Evolutionary conservation across 1,140 invertebrate species (phyloP), one percentile per base, ranked within the genome.

Genomic region (Nephila pilipes): DNA sequence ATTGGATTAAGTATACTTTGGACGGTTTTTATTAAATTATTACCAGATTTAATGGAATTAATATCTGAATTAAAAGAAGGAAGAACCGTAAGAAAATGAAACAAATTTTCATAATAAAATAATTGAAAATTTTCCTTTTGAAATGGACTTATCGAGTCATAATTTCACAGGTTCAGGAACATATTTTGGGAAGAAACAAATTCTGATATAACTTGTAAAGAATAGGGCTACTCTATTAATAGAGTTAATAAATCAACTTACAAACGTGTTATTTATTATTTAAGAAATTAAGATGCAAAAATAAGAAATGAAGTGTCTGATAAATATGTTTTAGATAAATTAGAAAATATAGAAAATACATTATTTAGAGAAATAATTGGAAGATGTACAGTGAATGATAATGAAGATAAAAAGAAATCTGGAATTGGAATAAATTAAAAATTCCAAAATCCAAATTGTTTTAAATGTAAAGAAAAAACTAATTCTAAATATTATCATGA

Each of bases 221-320:
- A 85, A 0, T 91, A 10, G 14, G 54, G 55, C 0, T 85, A 85
- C 29, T 80, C 90, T 1, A 85, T 91, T 2, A 65, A 91, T 65
- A 85, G 58, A 29, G 90, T 91, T 95, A 96, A 96, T 94, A 46
- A 94, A 85, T 94, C 95, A n/a, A 96, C 95, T 89, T 95, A 95
- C 94, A 88, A 95, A 55, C 96, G 96, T 92, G 95, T 96, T 94
- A 96, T 96, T 85, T 94, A 94, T 8, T 96, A 96, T 94, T 94
- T 94, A 0, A 90, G 95, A 91, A 94, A 94, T 81, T 95, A 95
- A 65, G 94, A 95, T 94, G 79, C 63, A 0, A 25, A 88, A 38
- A 81, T 22, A 6, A 94, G 96, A 94, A 94, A 96, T 93, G 85
- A 93, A 92, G 96, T 95, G 25, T 90, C 69, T 58, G 46, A 46